phyloP scores from a whole-genome alignment of 1,140 invertebrate genomes.

The Calycopis cecrops region DNA sequence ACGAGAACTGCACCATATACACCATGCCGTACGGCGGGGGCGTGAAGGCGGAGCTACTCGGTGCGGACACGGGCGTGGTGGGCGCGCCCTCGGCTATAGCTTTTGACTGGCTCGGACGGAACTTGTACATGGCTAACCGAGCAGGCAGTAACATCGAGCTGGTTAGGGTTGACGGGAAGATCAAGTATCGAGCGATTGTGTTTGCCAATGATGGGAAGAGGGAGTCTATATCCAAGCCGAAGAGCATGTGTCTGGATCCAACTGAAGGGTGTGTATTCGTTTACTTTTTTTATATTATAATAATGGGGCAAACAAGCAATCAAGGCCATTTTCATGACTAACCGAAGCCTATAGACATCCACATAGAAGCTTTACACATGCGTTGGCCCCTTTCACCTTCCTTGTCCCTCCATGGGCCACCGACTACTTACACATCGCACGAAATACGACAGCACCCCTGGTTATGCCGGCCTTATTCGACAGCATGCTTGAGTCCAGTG shows the following conservation, averaged over 20 bases:
- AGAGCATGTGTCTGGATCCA: slow-evolving; percentile 92
- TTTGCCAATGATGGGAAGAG: slow-evolving; percentile 93
- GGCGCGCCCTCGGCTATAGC: slow-evolving; percentile 94
- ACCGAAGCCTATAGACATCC: too few species aligned
- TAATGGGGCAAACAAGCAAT: too few species aligned
- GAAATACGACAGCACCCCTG: too few species aligned
- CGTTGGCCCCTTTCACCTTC: too few species aligned
- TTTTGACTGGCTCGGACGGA: slow-evolving; percentile 97
- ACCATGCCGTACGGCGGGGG: slow-evolving; percentile 90
- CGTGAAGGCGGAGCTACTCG: slow-evolving; percentile 90
- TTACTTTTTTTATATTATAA: slow-evolving; percentile 9
- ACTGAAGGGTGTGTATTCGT: slow-evolving; percentile 83
- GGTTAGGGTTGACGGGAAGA: slow-evolving; percentile 90
- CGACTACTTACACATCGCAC: too few species aligned
- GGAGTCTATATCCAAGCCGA: slow-evolving; percentile 91
- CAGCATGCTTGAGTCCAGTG: too few species aligned
- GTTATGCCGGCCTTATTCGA: too few species aligned
- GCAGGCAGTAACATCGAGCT: slow-evolving; percentile 95
- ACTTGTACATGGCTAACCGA: slow-evolving; percentile 95
- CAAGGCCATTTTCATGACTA: too few species aligned
- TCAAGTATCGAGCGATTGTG: slow-evolving; percentile 89
- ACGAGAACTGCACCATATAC: slow-evolving; percentile 88
- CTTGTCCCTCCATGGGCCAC: too few species aligned
- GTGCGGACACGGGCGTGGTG: slow-evolving; percentile 86
- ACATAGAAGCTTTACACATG: too few species aligned